A percentile compares a stretch with the other conserved stretches of the same genome.
phyloP scores from a whole-genome alignment of 1,140 invertebrate species.

The Drosophila nikananu region DNA sequence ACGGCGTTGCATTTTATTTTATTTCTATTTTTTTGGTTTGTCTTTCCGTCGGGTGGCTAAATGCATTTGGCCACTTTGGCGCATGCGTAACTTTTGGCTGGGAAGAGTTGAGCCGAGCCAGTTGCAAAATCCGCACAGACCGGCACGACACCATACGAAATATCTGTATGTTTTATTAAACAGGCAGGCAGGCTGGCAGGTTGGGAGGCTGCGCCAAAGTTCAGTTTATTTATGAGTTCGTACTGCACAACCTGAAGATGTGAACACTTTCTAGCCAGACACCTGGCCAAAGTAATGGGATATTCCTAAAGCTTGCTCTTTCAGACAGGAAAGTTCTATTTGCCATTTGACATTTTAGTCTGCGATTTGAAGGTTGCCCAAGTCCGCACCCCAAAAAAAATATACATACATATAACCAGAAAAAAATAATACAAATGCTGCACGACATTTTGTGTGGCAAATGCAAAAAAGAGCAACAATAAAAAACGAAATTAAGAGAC shows the following conservation, averaged over 20 bases:
- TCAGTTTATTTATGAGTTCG: constrained; percentile 56
- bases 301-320: constrained; percentile 7
- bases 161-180: constrained; percentile 45
- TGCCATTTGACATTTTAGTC: constrained; percentile 66
- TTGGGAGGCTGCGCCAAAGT: constrained; percentile 33
- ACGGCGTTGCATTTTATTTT: constrained; percentile 67
- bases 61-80: constrained; percentile 47
- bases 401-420: background rate
- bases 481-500: constrained; percentile 46
- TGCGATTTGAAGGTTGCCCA: constrained; percentile 69
- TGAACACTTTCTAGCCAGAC: constrained; percentile 36
- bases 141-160: constrained; percentile 44
- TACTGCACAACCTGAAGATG: constrained; percentile 8
- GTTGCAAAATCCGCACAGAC: constrained; percentile 41
- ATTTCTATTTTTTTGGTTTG: constrained; percentile 18
- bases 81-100: constrained; percentile 50
- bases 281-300: background rate
- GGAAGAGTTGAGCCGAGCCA: constrained; percentile 28
- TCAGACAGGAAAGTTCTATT: constrained; percentile 67
- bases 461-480: constrained; percentile 38
- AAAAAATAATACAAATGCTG: constrained; percentile 38
- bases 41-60: constrained; percentile 23
- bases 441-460: constrained; percentile 67
- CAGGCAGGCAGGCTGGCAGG: background rate
- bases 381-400: constrained; percentile 62